Conservation (phyloP, 1,140 invertebrate genomes). For the Varroa destructor region DNA sequence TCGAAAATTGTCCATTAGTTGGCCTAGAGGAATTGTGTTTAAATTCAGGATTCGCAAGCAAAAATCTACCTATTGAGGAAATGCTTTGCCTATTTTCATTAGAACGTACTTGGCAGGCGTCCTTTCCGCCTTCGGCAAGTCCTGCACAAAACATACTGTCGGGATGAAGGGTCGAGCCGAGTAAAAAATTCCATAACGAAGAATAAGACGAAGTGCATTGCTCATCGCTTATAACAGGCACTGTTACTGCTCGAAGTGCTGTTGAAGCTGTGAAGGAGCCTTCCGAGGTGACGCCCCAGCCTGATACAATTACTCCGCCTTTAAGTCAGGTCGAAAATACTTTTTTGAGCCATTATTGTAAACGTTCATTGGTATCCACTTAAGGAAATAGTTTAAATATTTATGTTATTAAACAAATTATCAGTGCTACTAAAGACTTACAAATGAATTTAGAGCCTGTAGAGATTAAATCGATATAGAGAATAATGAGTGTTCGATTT, state of each 20-base stretch:
- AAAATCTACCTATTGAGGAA: too few species aligned
- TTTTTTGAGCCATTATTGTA: not conserved
- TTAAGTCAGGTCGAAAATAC: not conserved
- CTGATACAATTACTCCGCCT: slow-evolving; percentile 2
- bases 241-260: not conserved
- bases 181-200: slow-evolving; percentile 14
- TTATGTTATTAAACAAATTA: not conserved
- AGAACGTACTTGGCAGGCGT: not conserved
- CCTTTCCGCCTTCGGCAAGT: slow-evolving; percentile 11
- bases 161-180: slow-evolving; percentile 9
- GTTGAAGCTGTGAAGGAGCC: not conserved
- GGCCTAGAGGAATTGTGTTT: too few species aligned
- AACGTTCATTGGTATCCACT: not conserved
- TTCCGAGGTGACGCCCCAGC: too few species aligned
- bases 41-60: too few species aligned
- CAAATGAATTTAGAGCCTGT: not conserved
- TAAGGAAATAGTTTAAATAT: not conserved
- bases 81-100: too few species aligned
- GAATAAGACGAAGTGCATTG: not conserved
- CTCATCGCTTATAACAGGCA: not conserved
- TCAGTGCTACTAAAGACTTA: too few species aligned
- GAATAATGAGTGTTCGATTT: not conserved
- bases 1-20: too few species aligned
- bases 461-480: not conserved
- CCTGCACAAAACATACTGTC: slow-evolving; percentile 17